Conservation (phyloP, 2,113 vertebrate genomes). For the Pseudopipra pipra region DNA sequence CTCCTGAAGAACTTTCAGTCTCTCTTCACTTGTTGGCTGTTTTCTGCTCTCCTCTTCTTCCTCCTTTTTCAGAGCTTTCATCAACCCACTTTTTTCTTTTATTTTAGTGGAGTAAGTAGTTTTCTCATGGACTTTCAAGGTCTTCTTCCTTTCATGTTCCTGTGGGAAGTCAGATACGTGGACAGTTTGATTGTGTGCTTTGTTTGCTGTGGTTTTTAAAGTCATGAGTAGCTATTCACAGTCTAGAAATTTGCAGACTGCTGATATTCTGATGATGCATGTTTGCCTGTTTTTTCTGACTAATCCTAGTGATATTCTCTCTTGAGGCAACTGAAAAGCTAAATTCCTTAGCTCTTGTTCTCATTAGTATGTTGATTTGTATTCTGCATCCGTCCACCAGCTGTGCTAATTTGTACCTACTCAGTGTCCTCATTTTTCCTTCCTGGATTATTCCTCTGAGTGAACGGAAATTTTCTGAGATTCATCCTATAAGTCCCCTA, state of each 20-base stretch:
- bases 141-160: conserved; percentile 77
- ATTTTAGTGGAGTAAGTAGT: conserved; percentile 64
- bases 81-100: conserved; percentile 59
- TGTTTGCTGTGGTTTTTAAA: not conserved
- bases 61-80: conserved; percentile 66
- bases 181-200: not conserved
- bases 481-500: not conserved
- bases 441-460: not conserved
- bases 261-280: not conserved
- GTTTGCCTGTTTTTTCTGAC: not conserved
- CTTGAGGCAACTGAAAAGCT: not conserved
- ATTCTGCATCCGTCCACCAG: not conserved
- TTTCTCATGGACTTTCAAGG: conserved; percentile 80
- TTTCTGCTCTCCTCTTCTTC: conserved; percentile 53
- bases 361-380: not conserved
- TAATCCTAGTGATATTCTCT: not conserved
- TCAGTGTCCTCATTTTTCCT: not conserved
- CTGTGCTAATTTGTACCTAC: not conserved
- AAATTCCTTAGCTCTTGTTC: not conserved
- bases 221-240: not conserved
- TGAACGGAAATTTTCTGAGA: not conserved
- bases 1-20: conserved; percentile 5
- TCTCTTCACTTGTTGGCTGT: not conserved
- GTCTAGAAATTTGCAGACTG: not conserved
- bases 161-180: conserved; percentile 14